Conservation (phyloP, 1,140 invertebrate genomes). For the Drosophila albomicans region DNA sequence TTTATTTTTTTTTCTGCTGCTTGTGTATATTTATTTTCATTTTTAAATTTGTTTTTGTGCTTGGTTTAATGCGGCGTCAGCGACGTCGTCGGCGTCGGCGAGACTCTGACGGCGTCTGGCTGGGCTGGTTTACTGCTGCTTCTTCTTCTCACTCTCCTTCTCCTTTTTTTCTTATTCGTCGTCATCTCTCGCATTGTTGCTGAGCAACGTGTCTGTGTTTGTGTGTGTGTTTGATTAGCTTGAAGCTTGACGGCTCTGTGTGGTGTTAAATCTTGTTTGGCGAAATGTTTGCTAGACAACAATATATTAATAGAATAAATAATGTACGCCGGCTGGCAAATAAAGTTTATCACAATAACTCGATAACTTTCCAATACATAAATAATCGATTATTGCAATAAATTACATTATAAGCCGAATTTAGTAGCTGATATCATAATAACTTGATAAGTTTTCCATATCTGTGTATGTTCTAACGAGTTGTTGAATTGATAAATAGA, state of each 20-base stretch:
- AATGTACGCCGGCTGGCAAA: not conserved
- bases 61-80: constrained; percentile 71
- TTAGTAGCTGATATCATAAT: constrained; percentile 10
- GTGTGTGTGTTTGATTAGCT: constrained; percentile 14
- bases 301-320: constrained; percentile 17
- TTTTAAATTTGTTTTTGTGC: constrained; percentile 40
- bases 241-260: not conserved
- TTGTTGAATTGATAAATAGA: not conserved
- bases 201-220: constrained; percentile 5
- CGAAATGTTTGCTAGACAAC: not conserved
- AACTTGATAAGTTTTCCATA: constrained; percentile 6
- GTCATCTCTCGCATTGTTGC: constrained; percentile 26
- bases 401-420: not conserved
- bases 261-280: not conserved
- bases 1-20: constrained; percentile 34
- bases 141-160: not conserved
- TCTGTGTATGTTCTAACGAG: not conserved
- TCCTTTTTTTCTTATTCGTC: no score
- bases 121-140: constrained; percentile 13
- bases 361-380: not conserved
- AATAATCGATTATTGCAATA: not conserved
- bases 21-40: constrained; percentile 25
- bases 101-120: constrained; percentile 53
- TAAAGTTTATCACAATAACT: not conserved
- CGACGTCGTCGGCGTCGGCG: constrained; percentile 77